These are phyloP conservation scores for Dinomys branickii DNA, from an alignment of 2,113 vertebrate species.

Conservation along the genomic window DNA sequence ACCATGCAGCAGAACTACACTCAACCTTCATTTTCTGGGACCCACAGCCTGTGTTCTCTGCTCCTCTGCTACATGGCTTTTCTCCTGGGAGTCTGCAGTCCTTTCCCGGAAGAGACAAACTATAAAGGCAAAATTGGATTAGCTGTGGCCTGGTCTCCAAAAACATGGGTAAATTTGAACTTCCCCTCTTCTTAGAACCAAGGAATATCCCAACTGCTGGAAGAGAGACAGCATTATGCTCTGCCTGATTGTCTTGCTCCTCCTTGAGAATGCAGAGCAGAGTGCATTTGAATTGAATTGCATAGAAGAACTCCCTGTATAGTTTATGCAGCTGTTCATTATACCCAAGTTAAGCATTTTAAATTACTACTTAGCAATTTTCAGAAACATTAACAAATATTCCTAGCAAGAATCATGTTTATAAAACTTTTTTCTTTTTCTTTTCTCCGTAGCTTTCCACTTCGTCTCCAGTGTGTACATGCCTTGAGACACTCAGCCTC, in stretches of 20 bases:
- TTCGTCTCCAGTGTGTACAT: neutral
- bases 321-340: neutral
- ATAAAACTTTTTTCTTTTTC: neutral
- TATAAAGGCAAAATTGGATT: neutral
- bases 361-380: neutral
- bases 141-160: neutral
- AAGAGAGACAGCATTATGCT: neutral
- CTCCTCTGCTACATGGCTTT: neutral
- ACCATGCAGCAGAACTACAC: neutral
- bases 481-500: neutral
- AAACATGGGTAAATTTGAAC: neutral
- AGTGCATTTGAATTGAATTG: neutral
- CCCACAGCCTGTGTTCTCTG: neutral
- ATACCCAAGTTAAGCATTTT: neutral
- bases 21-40: rapidly evolving
- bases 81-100: neutral
- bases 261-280: neutral
- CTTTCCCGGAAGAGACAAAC: neutral
- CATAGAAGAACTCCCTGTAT: neutral
- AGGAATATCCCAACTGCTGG: neutral
- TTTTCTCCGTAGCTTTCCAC: neutral
- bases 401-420: neutral
- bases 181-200: neutral
- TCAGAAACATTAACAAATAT: slow-evolving; percentile 36
- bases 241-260: neutral